These are phyloP conservation scores for Tapirus terrestris DNA, from an alignment of 2,113 vertebrate genomes.

Conservation along the genomic window DNA sequence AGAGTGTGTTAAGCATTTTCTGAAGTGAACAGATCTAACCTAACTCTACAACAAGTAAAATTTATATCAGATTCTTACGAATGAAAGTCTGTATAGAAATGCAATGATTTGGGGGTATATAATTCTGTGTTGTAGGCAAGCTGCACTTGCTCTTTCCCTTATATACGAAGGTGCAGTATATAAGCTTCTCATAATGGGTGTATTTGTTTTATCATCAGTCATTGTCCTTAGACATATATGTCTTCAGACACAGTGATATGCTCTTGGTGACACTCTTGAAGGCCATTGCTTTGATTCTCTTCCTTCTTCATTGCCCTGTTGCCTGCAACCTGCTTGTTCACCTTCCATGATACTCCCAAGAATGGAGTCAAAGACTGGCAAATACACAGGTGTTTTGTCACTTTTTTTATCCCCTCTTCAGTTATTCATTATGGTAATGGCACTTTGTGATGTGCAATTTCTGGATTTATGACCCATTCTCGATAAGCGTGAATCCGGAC, in stretches of 20 bases:
- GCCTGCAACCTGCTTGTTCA: constrained; percentile 40
- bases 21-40: neutral
- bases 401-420: constrained; percentile 40
- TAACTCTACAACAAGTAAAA: neutral
- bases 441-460: constrained; percentile 84
- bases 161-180: neutral
- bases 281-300: constrained; percentile 25
- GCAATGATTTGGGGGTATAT: neutral
- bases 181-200: neutral
- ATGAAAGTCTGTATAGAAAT: neutral
- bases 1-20: neutral
- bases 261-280: neutral
- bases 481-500: constrained; percentile 85
- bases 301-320: neutral
- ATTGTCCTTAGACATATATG: neutral
- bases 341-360: constrained; percentile 29
- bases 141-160: neutral
- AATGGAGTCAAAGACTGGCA: constrained; percentile 66
- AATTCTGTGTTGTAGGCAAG: neutral
- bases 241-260: neutral
- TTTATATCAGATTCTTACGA: neutral
- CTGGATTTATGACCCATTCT: constrained; percentile 90
- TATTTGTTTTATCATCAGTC: neutral
- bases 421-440: constrained; percentile 88
- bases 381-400: constrained; percentile 80